These are phyloP conservation scores for Siniperca knerii DNA, from an alignment of 2,113 vertebrate genomes.

Conservation along the genomic window DNA sequence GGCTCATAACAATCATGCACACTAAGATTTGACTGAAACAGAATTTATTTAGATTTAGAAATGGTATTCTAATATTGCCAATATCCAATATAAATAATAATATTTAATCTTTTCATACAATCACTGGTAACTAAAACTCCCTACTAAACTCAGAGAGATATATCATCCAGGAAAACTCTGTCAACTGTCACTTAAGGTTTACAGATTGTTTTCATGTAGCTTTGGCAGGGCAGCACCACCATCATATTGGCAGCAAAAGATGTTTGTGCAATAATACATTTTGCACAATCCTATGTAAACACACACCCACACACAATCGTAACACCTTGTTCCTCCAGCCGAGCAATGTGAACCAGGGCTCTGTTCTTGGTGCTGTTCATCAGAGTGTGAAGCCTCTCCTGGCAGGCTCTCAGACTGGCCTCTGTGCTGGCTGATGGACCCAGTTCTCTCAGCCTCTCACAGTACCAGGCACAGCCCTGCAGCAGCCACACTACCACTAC, in stretches of 20 bases:
- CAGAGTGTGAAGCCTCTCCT: conserved; percentile 89
- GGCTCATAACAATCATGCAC: not conserved
- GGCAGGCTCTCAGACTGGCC: conserved; percentile 89
- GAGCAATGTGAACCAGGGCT: conserved; percentile 95
- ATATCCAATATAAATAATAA: not conserved
- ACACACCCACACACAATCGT: conserved; percentile 6
- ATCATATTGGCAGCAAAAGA: not conserved
- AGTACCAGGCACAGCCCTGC: conserved; percentile 90
- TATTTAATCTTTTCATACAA: not conserved
- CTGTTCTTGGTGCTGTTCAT: conserved; percentile 93
- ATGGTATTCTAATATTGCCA: not conserved
- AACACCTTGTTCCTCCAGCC: conserved; percentile 92
- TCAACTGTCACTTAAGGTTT: not conserved
- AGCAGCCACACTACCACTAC: conserved; percentile 93
- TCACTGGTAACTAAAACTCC: not conserved
- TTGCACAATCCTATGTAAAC: not conserved
- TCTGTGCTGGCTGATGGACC: conserved; percentile 78
- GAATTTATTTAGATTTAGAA: not conserved
- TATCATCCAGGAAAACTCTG: not conserved
- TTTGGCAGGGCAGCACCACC: not conserved
- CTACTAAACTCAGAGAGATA: not conserved
- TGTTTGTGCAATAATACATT: not conserved
- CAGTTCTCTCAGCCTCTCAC: conserved; percentile 88
- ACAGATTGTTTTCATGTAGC: not conserved
- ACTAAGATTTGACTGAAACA: not conserved